A percentile compares a stretch with the other conserved stretches of the same genome.
These are phyloP conservation scores for Coluber constrictor DNA, from an alignment of 2,797 vertebrate genomes.

Conservation along the genomic window DNA sequence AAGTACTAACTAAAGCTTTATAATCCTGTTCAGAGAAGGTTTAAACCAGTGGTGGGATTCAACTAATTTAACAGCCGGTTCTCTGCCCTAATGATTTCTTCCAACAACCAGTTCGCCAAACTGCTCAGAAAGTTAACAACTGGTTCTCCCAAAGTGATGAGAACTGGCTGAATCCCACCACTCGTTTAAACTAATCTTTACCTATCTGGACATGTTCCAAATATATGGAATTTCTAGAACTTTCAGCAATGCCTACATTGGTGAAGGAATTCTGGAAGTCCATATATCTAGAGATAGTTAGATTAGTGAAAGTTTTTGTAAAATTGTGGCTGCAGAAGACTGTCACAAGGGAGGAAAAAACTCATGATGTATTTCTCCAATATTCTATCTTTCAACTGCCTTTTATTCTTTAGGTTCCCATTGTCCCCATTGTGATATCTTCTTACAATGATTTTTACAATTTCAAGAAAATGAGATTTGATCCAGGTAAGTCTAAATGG, in stretches of 20 bases:
- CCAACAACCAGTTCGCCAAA: no score
- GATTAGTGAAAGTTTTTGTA: not conserved
- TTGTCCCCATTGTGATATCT: slow-evolving; percentile 72
- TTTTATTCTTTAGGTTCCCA: slow-evolving; percentile 33
- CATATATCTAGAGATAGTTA: not conserved
- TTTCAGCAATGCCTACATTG: not conserved
- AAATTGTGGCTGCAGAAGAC: not conserved
- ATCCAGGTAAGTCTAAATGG: slow-evolving; percentile 6
- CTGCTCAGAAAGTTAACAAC: no score
- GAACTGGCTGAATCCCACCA: no score
- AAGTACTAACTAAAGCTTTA: not conserved
- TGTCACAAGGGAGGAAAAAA: not conserved
- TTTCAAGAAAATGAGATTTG: slow-evolving; percentile 64
- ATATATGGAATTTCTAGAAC: not conserved
- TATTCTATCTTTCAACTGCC: not conserved
- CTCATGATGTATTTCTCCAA: not conserved
- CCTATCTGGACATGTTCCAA: not conserved
- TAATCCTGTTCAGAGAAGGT: not conserved
- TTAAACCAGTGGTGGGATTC: no score
- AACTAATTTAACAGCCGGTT: no score
- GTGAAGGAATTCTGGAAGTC: not conserved
- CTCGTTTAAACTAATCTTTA: not conserved
- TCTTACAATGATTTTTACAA: slow-evolving; percentile 70
- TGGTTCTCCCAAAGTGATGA: no score
- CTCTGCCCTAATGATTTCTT: no score